Conservation (phyloP, 2,888 invertebrate genomes). For the Labia minor region DNA sequence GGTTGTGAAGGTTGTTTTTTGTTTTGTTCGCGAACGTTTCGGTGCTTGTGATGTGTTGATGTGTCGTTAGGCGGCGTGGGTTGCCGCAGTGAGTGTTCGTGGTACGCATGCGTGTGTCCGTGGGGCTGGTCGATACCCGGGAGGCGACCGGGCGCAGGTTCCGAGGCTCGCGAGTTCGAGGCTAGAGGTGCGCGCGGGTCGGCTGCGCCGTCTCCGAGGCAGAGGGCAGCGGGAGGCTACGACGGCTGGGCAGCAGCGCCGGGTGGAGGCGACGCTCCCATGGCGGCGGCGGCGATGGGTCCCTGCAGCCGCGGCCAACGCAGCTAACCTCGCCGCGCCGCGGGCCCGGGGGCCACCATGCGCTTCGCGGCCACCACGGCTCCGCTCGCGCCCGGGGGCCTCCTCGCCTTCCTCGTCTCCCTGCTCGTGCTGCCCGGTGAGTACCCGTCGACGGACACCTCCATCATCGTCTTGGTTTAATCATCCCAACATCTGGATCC, state of each 20-base stretch:
- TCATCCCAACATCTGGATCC: no score
- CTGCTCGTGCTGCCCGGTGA: slow-evolving; percentile 26
- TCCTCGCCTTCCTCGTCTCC: slow-evolving; percentile 24
- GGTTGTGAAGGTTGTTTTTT: no score
- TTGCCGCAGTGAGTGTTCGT: background rate
- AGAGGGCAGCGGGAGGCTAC: slow-evolving; percentile 9
- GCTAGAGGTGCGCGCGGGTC: slow-evolving; percentile 34
- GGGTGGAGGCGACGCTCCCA: background rate
- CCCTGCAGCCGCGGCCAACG: background rate
- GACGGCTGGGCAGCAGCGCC: background rate
- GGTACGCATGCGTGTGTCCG: slow-evolving; percentile 24
- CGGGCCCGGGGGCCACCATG: slow-evolving; percentile 15
- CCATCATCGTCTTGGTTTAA: no score
- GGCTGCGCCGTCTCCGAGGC: slow-evolving; percentile 28
- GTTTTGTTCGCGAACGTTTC: background rate
- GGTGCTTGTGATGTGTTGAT: background rate
- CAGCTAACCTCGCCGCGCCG: background rate
- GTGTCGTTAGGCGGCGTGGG: background rate
- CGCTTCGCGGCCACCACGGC: background rate
- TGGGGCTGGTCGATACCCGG: slow-evolving; percentile 24
- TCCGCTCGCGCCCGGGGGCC: slow-evolving; percentile 16
- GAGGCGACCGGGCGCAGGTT: slow-evolving; percentile 29
- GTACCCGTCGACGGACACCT: background rate
- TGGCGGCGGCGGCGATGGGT: background rate
- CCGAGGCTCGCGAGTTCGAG: background rate